Evolutionary conservation across 2,888 invertebrate species (phyloP).

Genomic region (Plebejus anna): DNA sequence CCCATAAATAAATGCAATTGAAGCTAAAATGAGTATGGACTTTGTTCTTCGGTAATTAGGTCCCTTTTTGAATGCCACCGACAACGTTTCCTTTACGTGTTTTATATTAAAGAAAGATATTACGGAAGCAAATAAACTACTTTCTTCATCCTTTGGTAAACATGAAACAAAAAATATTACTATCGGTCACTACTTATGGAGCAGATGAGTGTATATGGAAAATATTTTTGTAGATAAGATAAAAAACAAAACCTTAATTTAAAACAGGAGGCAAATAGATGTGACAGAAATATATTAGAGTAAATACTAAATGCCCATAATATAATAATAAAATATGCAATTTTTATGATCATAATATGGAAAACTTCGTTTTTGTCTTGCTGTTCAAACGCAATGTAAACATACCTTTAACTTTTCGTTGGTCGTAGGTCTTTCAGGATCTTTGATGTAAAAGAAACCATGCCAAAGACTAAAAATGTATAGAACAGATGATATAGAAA

Average conservation of each 20-base stretch:
- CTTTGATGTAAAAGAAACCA: conserved; percentile 63
- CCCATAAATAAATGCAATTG: conserved; percentile 65
- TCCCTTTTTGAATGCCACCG: conserved; percentile 73
- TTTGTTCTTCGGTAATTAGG: conserved; percentile 60
- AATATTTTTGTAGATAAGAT: background rate
- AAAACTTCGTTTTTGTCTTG: too few relatives aligned
- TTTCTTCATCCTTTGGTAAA: conserved; percentile 40
- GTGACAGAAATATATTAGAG: too few relatives aligned
- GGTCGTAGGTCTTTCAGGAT: conserved; percentile 49
- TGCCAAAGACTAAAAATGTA: conserved; percentile 66
- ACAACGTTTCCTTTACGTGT: conserved; percentile 72
- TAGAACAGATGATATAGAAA: conserved; percentile 60
- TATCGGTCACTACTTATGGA: background rate
- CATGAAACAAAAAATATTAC: conserved; percentile 29
- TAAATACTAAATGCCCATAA: too few relatives aligned
- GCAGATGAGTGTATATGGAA: background rate
- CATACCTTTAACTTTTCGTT: conserved; percentile 48
- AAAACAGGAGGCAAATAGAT: background rate
- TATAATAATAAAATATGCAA: too few relatives aligned
- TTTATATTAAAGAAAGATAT: conserved; percentile 74
- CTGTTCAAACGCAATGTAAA: background rate
- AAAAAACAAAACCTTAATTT: background rate
- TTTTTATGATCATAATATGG: too few relatives aligned
- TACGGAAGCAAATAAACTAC: conserved; percentile 44
- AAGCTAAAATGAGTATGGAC: conserved; percentile 59